These are phyloP conservation scores for Leptodactylus fuscus DNA, from an alignment of 2,113 vertebrate genomes.

Conservation along the genomic window DNA sequence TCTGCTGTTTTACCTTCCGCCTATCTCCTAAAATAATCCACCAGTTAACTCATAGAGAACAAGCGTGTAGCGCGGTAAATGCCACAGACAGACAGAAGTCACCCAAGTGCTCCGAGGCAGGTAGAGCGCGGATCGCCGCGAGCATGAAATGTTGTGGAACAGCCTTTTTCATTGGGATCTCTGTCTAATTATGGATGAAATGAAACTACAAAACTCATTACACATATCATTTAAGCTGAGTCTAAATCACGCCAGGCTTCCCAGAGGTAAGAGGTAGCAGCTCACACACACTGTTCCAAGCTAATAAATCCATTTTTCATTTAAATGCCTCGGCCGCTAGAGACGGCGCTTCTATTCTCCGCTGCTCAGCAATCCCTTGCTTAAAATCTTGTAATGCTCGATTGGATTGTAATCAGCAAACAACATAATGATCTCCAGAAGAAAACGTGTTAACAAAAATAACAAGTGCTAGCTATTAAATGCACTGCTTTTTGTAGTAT, in stretches of 20 bases:
- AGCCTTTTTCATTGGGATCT: slow-evolving; percentile 51
- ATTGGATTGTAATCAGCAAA: slow-evolving; percentile 42
- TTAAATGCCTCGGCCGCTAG: slow-evolving; percentile 62
- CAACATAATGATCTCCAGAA: not conserved
- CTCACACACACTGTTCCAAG: slow-evolving; percentile 53
- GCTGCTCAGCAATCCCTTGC: slow-evolving; percentile 30
- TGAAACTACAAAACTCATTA: slow-evolving; percentile 63
- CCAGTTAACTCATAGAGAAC: not conserved
- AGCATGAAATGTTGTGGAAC: slow-evolving; percentile 38
- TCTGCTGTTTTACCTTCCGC: slow-evolving; percentile 9
- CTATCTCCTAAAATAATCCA: not conserved
- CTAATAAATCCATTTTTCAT: slow-evolving; percentile 68
- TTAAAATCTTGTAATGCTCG: slow-evolving; percentile 2
- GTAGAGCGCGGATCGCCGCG: not conserved
- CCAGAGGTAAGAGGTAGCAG: slow-evolving; percentile 46
- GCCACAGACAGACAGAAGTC: not conserved
- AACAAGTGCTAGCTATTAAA: slow-evolving; percentile 18
- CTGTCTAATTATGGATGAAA: slow-evolving; percentile 63
- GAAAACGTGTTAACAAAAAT: slow-evolving; percentile 9
- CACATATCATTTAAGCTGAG: slow-evolving; percentile 61
- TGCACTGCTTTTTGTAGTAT: not conserved
- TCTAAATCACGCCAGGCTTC: slow-evolving; percentile 59
- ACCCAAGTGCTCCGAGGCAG: not conserved
- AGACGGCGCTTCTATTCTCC: slow-evolving; percentile 26
- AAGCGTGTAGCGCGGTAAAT: not conserved